Evolutionary conservation across 1,140 invertebrate species (phyloP).

Genomic region (Diachasmimorpha longicaudata): DNA sequence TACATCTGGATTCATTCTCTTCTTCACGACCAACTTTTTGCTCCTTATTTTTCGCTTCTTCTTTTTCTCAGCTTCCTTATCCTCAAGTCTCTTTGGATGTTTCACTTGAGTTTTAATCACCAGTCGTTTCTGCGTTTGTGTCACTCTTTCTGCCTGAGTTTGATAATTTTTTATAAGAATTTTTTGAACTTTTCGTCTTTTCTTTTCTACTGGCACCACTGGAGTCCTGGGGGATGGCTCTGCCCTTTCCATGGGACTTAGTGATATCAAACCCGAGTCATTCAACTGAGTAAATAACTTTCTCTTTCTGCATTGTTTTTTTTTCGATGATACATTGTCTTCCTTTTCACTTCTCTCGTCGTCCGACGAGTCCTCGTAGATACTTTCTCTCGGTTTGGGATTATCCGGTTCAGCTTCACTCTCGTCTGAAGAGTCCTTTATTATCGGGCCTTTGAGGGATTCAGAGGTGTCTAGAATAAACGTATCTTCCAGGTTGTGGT

Average conservation of each 20-base stretch:
- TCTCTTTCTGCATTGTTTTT: constrained; percentile 16
- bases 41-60: constrained; percentile 5
- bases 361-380: background rate
- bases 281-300: constrained; percentile 24
- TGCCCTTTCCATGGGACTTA: background rate
- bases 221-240: background rate
- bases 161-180: constrained; percentile 26
- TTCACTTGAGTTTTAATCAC: constrained; percentile 12
- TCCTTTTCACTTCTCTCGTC: background rate
- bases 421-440: constrained; percentile 31
- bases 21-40: constrained; percentile 40
- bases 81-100: background rate
- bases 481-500: background rate
- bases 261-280: background rate
- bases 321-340: background rate
- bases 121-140: constrained; percentile 1
- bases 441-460: background rate
- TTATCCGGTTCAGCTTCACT: background rate
- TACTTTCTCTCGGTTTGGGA: background rate
- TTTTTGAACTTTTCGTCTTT: constrained; percentile 20
- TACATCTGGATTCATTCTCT: constrained; percentile 29
- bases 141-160: constrained; percentile 13
- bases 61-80: background rate
- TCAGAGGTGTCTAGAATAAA: constrained; percentile 7
- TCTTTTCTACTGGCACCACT: background rate